Conservation (phyloP, 2,888 invertebrate genomes). For the Clunio marinus region DNA sequence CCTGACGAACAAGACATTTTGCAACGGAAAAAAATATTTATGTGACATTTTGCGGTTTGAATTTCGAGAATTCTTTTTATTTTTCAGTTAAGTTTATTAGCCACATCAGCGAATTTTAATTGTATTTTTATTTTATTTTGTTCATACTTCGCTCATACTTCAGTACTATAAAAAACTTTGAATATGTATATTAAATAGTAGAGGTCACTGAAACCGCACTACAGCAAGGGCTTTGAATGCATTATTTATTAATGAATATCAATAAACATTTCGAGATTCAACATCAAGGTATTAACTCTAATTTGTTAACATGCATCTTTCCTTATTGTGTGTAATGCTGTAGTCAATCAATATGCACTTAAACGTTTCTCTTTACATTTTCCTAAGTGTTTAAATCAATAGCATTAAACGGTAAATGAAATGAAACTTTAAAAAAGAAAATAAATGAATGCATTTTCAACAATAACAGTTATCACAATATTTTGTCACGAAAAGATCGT, state of each 20-base stretch:
- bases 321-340: not conserved
- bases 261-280: not conserved
- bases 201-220: slow-evolving; percentile 5
- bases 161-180: no score
- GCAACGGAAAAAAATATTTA: slow-evolving; percentile 10
- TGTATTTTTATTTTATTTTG: no score
- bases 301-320: not conserved
- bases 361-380: not conserved
- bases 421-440: not conserved
- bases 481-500: no score
- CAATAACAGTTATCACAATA: no score
- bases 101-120: slow-evolving; percentile 20
- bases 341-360: no score
- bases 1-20: not conserved
- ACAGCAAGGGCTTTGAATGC: not conserved
- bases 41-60: slow-evolving; percentile 19
- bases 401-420: not conserved
- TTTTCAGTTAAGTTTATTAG: not conserved
- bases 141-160: no score
- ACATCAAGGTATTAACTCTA: slow-evolving; percentile 2
- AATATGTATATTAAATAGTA: no score
- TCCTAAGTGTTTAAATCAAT: slow-evolving; percentile 23
- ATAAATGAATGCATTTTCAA: not conserved
- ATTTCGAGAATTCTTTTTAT: slow-evolving; percentile 19
- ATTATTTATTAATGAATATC: not conserved